Evolutionary conservation across 2,113 vertebrate genomes (phyloP).

Genomic region (Turnix velox): DNA sequence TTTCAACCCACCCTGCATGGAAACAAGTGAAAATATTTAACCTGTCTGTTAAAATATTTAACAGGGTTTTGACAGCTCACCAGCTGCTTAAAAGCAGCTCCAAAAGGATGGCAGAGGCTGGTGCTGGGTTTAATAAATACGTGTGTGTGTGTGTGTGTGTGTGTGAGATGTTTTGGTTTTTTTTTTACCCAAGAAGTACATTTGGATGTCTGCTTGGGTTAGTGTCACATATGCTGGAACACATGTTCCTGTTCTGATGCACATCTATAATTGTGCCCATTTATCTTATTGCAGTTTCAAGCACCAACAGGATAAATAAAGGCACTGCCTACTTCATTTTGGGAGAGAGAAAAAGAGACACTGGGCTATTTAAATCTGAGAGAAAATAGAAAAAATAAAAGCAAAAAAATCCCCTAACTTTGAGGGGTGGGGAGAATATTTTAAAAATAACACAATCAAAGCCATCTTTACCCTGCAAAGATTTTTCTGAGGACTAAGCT

Average conservation of each 20-base stretch:
- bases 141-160: conserved; percentile 23
- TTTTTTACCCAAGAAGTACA: conserved; percentile 62
- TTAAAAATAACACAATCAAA: conserved; percentile 17
- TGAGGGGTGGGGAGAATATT: conserved; percentile 11
- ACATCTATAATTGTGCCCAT: conserved; percentile 60
- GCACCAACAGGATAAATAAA: conserved; percentile 51
- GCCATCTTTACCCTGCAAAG: background rate
- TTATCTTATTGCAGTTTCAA: conserved; percentile 67
- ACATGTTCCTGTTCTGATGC: conserved; percentile 66
- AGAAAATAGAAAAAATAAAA: conserved; percentile 50
- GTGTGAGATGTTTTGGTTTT: too few species aligned
- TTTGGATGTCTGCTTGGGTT: conserved; percentile 61
- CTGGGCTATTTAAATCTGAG: conserved; percentile 25
- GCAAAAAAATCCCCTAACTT: too few species aligned
- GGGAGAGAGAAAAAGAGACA: background rate
- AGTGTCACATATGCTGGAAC: conserved; percentile 71
- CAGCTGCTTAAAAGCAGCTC: conserved; percentile 72
- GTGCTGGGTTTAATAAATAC: conserved; percentile 37
- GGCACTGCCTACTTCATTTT: conserved; percentile 9
- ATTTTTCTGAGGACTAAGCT: conserved; percentile 19
- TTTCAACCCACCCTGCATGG: too few species aligned
- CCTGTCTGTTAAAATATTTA: conserved; percentile 63
- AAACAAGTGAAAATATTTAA: conserved; percentile 63
- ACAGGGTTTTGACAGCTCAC: conserved; percentile 52
- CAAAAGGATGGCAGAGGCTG: conserved; percentile 42